Evolutionary conservation across 2,113 vertebrate species (phyloP).

Genomic region (Mesembrinibis cayennensis): DNA sequence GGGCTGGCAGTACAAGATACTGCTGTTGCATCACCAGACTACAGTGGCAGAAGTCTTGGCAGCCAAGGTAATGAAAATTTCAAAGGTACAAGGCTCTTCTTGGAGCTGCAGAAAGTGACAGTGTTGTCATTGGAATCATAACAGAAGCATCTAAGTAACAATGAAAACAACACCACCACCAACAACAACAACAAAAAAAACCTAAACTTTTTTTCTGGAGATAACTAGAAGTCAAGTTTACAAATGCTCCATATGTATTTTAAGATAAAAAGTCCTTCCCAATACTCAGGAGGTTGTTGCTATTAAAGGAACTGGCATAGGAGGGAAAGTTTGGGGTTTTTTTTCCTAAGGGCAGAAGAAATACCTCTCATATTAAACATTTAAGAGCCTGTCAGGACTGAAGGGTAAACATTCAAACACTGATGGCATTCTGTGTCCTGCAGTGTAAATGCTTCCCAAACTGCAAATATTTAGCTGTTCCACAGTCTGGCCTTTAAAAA

Average conservation of each 20-base stretch:
- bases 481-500: neutral
- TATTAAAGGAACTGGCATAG: neutral
- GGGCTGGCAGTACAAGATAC: neutral
- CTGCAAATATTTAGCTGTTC: neutral
- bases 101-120: conserved; percentile 40
- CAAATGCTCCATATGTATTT: neutral
- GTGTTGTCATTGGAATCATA: conserved; percentile 29
- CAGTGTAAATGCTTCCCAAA: conserved; percentile 12
- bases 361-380: conserved; percentile 35
- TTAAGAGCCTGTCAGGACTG: neutral
- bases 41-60: conserved; percentile 17
- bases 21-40: neutral
- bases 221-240: neutral
- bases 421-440: conserved; percentile 17
- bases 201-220: neutral
- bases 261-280: neutral
- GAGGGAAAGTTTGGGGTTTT: neutral
- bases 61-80: conserved; percentile 64
- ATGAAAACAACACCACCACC: neutral
- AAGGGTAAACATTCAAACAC: conserved; percentile 29
- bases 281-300: neutral
- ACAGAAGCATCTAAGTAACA: conserved; percentile 38
- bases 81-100: conserved; percentile 57
- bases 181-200: neutral
- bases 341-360: neutral